Conservation (phyloP, 2,113 vertebrate genomes). For the Phaethon lepturus region DNA sequence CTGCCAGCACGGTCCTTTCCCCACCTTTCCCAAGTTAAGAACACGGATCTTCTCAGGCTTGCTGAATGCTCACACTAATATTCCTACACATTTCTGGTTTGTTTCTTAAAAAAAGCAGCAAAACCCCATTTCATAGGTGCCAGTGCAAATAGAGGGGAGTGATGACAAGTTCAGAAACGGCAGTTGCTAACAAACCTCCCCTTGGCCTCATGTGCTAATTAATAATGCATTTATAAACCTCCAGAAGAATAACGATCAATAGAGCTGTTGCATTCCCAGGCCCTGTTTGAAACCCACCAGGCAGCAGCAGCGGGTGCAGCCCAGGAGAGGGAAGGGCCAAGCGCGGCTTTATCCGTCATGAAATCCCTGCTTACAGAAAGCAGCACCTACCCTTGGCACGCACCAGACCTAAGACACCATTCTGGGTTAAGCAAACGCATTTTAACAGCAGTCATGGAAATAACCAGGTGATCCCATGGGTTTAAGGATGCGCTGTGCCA, state of each 20-base stretch:
- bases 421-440: neutral
- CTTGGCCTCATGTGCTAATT: neutral
- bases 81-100: accelerated
- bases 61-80: accelerated
- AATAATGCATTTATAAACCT: constrained; percentile 18
- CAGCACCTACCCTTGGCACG: neutral
- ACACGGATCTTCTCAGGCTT: accelerated
- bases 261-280: neutral
- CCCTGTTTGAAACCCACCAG: neutral
- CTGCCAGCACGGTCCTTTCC: neutral
- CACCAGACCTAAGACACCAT: accelerated
- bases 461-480: accelerated
- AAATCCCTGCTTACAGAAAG: neutral
- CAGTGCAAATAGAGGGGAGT: neutral
- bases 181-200: neutral
- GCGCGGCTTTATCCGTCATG: accelerated
- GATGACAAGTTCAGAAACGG: neutral
- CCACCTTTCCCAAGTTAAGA: neutral
- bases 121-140: neutral
- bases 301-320: neutral
- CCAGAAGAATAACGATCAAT: neutral
- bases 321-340: neutral
- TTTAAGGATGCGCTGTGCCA: neutral
- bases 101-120: neutral
- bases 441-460: neutral